Conservation (phyloP, 2,113 vertebrate species). For the Psophia crepitans region DNA sequence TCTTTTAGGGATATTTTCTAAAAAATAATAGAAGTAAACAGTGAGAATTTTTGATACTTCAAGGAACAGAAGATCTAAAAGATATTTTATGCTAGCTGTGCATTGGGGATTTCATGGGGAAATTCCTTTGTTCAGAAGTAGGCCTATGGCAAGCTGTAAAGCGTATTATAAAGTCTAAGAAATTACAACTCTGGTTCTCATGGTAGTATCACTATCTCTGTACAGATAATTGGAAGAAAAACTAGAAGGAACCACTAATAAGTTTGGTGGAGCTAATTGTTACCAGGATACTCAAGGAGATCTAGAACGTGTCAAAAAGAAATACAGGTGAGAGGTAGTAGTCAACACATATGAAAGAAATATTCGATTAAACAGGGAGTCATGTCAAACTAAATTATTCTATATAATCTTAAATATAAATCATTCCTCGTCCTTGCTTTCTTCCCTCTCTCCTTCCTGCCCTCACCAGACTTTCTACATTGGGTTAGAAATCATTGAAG, state of each 20-base stretch:
- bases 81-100: neutral
- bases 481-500: neutral
- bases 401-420: neutral
- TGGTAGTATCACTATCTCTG: neutral
- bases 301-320: neutral
- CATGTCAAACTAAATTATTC: neutral
- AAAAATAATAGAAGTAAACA: neutral
- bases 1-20: neutral
- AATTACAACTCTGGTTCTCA: neutral
- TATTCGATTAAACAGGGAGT: neutral
- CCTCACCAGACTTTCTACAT: neutral
- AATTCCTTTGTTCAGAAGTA: neutral
- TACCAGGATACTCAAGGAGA: neutral
- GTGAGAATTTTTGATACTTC: neutral
- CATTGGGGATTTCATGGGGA: neutral
- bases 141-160: neutral
- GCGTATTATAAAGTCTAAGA: neutral
- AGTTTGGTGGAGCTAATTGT: neutral
- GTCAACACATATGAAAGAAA: neutral
- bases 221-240: neutral
- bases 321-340: neutral
- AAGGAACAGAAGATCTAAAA: neutral
- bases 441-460: neutral
- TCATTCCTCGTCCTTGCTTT: neutral
- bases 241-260: neutral